Evolutionary conservation across 2,113 vertebrate species (phyloP), one percentile per base, ranked within the genome.

Genomic region (Scolopax mira): DNA sequence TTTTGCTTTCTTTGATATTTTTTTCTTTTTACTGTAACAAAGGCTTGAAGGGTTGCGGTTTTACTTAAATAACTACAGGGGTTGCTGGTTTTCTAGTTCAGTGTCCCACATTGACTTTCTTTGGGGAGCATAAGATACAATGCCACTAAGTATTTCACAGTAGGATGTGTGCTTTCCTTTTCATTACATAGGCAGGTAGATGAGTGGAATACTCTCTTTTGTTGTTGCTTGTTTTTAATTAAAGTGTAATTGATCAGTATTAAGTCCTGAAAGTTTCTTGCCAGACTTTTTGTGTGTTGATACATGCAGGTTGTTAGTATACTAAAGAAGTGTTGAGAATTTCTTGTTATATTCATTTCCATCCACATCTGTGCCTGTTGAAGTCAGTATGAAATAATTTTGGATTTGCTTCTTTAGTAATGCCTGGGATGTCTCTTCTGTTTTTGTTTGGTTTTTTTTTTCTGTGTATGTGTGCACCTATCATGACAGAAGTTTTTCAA

Each of bases 1-100:
- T 97, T 97, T 93, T 85, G 48, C 60, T 96, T 93, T 89, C 91
- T 89, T 90, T 88, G 65, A 18, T 62, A 69, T 71, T 75, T 80
- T 61, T 89, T 64, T 28, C 15, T 60, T 85, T 79, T 85, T 88
- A 91, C 71, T 89, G 58, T 89, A 97, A 94, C 52, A 94, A 97
- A 97, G 89, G 66, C 72, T 92, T 79, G 5, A 41, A 94, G 57
- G 44, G 12, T 86, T 93, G 57, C 52, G 60, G 46, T 70, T 96
- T 93, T 81, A 61, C 74, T 86, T 94, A 17, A 74, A 89, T 88
- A 74, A 25, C 79, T 21, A 3, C 5, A 54, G 24, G 70, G 28
- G 6, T 49, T 35, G 28, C 67, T 48, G 10, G 2, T 2, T 77
- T 91, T 85, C 64, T 82, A 71, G 82, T 69, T 57, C 35, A 23